Evolutionary conservation across 2,888 invertebrate genomes (phyloP).

Genomic region (Chalcosyrphus nemorum): DNA sequence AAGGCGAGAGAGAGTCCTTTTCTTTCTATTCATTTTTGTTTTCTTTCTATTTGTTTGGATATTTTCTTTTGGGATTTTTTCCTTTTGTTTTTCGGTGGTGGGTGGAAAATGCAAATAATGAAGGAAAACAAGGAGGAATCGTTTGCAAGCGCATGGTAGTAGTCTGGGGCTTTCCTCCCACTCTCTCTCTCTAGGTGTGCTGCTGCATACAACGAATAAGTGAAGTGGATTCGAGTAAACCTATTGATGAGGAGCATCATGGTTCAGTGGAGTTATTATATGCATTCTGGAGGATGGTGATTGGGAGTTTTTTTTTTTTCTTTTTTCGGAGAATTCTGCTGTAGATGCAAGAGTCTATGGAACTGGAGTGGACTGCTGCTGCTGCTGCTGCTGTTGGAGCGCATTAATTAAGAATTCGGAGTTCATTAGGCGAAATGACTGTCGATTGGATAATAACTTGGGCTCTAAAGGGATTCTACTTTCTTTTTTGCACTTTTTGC

Average conservation of each 20-base stretch:
- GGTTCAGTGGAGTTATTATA: conserved; percentile 35
- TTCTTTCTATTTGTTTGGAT: conserved; percentile 21
- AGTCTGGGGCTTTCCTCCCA: no score
- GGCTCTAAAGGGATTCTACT: background rate
- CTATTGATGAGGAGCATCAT: conserved; percentile 21
- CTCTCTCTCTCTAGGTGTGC: background rate
- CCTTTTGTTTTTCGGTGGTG: conserved; percentile 19
- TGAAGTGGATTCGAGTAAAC: conserved; percentile 13
- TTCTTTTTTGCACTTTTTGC: background rate
- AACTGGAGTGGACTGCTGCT: background rate
- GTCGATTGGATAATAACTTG: conserved; percentile 1
- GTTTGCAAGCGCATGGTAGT: background rate
- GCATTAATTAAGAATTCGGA: conserved; percentile 10
- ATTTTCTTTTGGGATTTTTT: conserved; percentile 4
- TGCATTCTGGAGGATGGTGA: conserved; percentile 6
- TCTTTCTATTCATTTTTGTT: conserved; percentile 2
- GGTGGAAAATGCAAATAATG: conserved; percentile 40
- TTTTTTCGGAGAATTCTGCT: background rate
- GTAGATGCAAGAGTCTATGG: background rate
- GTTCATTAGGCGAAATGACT: conserved; percentile 16
- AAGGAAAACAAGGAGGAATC: background rate
- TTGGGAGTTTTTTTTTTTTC: no score
- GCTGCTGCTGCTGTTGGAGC: no score
- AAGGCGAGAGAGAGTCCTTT: background rate
- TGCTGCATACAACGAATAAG: background rate